Base-by-base conservation (phyloP, 2,888 invertebrate species). In the Galerucella calmariensis region DNA sequence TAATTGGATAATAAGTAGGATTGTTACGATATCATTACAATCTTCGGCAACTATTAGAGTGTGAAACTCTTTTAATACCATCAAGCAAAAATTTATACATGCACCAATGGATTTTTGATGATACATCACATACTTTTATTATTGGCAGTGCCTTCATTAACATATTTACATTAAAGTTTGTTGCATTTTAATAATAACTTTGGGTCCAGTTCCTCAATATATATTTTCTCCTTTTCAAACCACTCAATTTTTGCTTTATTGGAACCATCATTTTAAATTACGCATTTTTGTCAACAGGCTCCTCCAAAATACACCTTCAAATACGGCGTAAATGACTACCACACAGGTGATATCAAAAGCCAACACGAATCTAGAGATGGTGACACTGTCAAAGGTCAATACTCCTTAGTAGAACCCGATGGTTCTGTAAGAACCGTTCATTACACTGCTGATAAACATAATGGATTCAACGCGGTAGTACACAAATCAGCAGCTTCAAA, bases 331-430 rank as follows among this genome's bases (percentile, higher is more conserved):
- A 85, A 83, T 72, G 86, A 87, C 78, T 85, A 83, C 76, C 85
- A 86, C 75, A 86, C 86, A 4, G 87, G 87, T 8, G 87, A 87
- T 75, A 85, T 86, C 61, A 87, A 87, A 74, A 83, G 83, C 67
- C 86, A 86, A 67, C 85, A 85, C 46, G 87, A 87, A 76, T 83
- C 84, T 10, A 80, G 87, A 56, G 86, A 87, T 75, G 87, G 87
- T 14, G 86, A 87, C 75, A 83, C 84, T 9, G 87, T 87, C 3
- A 87, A 87, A 81, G 87, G 87, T 9, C 84, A 86, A 73, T 87
- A 87, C 77, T 84, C 86, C 0, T 77, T 87, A 14, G 85, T 86
- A n/a, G 87, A 87, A 79, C 85, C 87, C 0, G 87, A 87, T 77
- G 87, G 87, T 71, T 85, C 85, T 12, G 78, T 87, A 6, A 81